Percentiles rank a stretch among this genome's conserved stretches.
phyloP scores from a whole-genome alignment of 2,888 invertebrate genomes.

The Neoitamus cyanurus region DNA sequence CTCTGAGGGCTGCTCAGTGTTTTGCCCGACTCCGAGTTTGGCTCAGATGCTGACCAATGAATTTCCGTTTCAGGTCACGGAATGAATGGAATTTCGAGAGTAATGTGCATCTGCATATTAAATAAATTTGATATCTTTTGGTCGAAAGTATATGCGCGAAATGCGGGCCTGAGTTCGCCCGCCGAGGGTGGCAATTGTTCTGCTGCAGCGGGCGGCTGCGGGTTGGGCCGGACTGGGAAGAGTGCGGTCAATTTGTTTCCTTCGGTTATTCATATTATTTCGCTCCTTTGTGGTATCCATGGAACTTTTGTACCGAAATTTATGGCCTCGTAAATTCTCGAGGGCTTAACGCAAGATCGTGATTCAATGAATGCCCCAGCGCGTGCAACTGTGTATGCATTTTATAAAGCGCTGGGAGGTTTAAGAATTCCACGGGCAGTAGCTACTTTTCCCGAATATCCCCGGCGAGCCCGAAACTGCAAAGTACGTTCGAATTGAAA shows the following conservation, averaged over 20 bases:
- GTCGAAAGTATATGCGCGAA: background rate
- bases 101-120: constrained; percentile 18
- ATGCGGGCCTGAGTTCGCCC: background rate
- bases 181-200: background rate
- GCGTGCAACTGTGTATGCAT: constrained; percentile 9
- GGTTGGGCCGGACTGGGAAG: background rate
- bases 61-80: constrained; percentile 28
- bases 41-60: constrained; percentile 22
- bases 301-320: background rate
- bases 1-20: background rate
- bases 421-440: background rate
- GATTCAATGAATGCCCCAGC: background rate
- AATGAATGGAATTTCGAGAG: background rate
- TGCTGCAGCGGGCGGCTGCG: background rate
- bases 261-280: background rate
- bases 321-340: constrained; percentile 9
- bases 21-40: background rate
- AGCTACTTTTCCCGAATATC: background rate
- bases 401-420: background rate
- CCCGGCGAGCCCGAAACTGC: background rate
- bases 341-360: background rate
- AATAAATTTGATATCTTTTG: constrained; percentile 22
- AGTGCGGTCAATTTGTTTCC: constrained; percentile 9
- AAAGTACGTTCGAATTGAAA: background rate
- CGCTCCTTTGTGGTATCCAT: background rate